phyloP scores from a whole-genome alignment of 2,797 vertebrate genomes.

The Bradypus variegatus region DNA sequence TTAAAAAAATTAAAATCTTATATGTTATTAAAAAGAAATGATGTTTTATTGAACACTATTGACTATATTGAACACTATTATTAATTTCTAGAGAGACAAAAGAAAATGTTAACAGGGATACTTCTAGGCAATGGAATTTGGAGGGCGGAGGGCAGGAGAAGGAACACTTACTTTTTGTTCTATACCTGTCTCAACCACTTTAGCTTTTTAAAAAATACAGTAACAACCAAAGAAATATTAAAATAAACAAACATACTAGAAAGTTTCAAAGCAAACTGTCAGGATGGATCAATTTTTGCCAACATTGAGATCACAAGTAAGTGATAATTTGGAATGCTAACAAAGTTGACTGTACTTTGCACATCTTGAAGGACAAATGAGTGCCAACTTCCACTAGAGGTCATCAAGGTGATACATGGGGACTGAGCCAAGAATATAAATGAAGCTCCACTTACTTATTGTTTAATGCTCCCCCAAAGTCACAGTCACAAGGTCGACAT shows the following conservation, averaged over 20 bases:
- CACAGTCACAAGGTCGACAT: slow-evolving; percentile 93
- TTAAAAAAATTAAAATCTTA: background rate
- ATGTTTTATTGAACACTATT: background rate
- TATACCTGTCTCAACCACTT: background rate
- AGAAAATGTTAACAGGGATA: background rate
- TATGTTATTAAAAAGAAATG: background rate
- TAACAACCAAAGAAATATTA: background rate
- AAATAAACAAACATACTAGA: background rate
- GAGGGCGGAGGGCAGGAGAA: background rate
- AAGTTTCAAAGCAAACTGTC: background rate
- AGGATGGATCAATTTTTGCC: background rate
- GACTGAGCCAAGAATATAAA: background rate
- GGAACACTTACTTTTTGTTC: background rate
- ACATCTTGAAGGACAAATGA: background rate
- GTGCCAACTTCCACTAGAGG: background rate
- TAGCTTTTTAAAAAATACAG: too few relatives aligned
- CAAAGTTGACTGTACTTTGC: background rate
- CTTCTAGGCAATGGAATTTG: background rate
- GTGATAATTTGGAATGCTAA: background rate
- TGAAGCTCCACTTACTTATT: slow-evolving; percentile 82
- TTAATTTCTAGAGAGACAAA: background rate
- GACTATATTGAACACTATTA: background rate
- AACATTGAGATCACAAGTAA: background rate
- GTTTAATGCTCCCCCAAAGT: slow-evolving; percentile 87
- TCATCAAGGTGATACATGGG: accelerated